phyloP scores from a whole-genome alignment of 64 coral and sea anemone genomes.

The Dendronephthya gigantea region DNA sequence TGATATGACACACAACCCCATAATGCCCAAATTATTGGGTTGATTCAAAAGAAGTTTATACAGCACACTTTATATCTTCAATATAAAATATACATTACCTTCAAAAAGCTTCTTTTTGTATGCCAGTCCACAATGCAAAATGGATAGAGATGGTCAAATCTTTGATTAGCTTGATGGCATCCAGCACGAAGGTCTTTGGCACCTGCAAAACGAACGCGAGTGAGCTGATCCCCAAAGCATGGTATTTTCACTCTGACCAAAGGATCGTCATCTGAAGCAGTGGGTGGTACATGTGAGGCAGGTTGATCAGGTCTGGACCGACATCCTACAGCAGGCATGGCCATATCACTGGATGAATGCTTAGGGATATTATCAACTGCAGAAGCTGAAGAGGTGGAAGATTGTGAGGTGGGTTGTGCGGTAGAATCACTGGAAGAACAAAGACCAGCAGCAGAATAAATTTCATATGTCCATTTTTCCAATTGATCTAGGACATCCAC shows the following conservation, averaged over 20 bases:
- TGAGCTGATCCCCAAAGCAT: not conserved
- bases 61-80: no score
- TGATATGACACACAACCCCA: no score
- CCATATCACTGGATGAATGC: no score
- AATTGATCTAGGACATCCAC: not conserved
- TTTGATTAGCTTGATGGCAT: not conserved
- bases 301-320: conserved; percentile 15
- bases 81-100: no score
- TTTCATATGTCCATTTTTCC: not conserved
- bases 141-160: not conserved
- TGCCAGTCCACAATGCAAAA: not conserved
- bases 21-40: no score
- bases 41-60: no score
- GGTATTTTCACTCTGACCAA: not conserved
- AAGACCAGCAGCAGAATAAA: not conserved
- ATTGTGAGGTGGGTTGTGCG: no score
- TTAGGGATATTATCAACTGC: no score
- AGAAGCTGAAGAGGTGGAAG: no score
- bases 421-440: not conserved
- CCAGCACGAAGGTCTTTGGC: not conserved
- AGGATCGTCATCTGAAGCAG: not conserved
- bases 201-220: not conserved
- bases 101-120: not conserved
- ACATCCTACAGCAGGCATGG: not conserved
- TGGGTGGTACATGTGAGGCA: not conserved